Base-by-base conservation (phyloP, 2,113 vertebrate species). In the Cryptomyrus ogoouensis region DNA sequence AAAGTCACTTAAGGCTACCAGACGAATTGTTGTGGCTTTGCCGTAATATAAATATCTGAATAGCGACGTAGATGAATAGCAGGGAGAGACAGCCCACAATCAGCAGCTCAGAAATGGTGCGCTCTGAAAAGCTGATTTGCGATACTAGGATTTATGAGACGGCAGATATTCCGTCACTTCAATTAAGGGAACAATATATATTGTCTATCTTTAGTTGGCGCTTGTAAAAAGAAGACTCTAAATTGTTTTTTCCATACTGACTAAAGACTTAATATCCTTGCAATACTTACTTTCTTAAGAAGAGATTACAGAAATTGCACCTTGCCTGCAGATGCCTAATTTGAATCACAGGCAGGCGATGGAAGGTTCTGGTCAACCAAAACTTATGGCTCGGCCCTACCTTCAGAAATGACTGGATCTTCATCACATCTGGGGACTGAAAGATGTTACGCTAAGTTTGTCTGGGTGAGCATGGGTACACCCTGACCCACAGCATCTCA, bases 31-130 rank as follows among this genome's bases (percentile, higher is more conserved):
- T 27, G 24, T 27, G 21, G 21, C 88, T 27, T 27, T 31, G n/a
- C 46, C 53, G 50, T 42, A 56, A 56, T 39, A 84, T 46, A 58
- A 83, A 83, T 56, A 83, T 49, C 89, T 89, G 46, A 89, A 83
- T 56, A 58, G 39, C 9, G 21, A 52, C 77, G 17, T 0, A 46
- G 77, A 7, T 42, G 52, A 52, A 21, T 35, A 19, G 66, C 5
- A 9, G 77, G 39, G 21, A 15, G 49, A 35, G 85, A 87, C 50
- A 62, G 31, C 50, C 77, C 35, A 58, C 27, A 58, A 62, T 88
- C 49, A 44, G 15, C 39, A 42, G 52, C 53, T 44, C 52, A 44
- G 19, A 66, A 58, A 58, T 88, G 53, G 27, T 24, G 12, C 4
- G 4, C 56, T 39, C 49, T 24, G 66, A 62, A 50, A 62, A 62